Base-by-base conservation (phyloP, 2,113 vertebrate species). In the Peromyscus californicus region DNA sequence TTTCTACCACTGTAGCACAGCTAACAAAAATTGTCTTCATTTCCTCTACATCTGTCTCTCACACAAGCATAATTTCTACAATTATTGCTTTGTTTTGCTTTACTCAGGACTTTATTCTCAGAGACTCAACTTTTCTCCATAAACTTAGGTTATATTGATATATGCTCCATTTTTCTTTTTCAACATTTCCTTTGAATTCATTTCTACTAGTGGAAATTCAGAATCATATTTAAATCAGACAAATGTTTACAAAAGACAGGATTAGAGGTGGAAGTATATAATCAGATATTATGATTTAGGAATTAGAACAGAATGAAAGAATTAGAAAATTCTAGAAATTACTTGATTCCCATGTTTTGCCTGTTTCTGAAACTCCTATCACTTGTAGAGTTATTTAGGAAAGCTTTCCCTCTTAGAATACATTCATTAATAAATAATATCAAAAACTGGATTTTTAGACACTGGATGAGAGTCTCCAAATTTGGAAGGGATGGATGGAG, bases 301-400 rank as follows among this genome's bases (percentile, higher is more conserved):
- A 85, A 51, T 75, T 65, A 19, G n/a, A 42, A 16, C 42, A 63
- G 80, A 63, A 2, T 65, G 17, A 65, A 84, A 39, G n/a, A 63
- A 42, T 91, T 80, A 84, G 65, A 61, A 93, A 86, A 78, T 96
- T 84, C 69, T 85, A 83, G 22, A 92, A 96, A 91, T 39, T 65
- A 90, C 76, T 90, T 82, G 4, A 59, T 48, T 79, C 1, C 7
- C 6, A 88, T 87, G 42, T 54, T 82, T 61, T 93, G 61, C 87
- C 48, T 86, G 54, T 67, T 74, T 96, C 45, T 82, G 54, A 83
- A 92, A 92, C 16, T 63, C 48, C 1, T 45, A 70, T n/a, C 17
- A 29, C 59, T 61, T 72, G 5, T 93, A 39, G n/a, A 96, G 45
- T 89, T 93, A 36, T 83, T 90, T 89, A 79, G 48, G 78, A 97